Evolutionary conservation across 30 jellyfish, hydroid and myxozoan species (phyloP), one percentile per base, ranked within the genome.

Genomic region (Mastigias papua): DNA sequence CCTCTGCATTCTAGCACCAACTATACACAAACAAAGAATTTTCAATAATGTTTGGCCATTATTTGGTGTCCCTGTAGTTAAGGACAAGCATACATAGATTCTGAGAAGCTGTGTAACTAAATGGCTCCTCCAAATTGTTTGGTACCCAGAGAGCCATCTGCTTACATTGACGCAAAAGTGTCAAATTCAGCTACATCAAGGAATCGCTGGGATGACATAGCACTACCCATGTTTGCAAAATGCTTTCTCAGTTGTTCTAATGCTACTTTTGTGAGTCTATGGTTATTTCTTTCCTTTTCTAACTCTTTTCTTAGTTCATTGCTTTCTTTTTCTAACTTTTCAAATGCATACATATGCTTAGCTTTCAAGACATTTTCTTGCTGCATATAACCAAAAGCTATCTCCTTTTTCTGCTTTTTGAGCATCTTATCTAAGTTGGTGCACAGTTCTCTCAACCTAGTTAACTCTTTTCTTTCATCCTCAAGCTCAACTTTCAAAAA

Each of bases 161-260:
- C n/a, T 26, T 73, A 28, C 16, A 33, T 28, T 37, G 28, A 28
- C 42, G 15, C 21, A 46, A 35, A n/a, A 22, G 34, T 1, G 15
- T 48, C 84, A 3, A 63, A 42, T 22, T 64, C 81, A 30, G 83
- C 80, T 16, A 83, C 93, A 71, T 83, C 87, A 23, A 83, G 49
- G 9, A 83, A 72, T 35, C 33, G 35, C 58, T 22, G 67, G 2
- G 67, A 19, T 54, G 27, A 16, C 17, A 25, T 31, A 54, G 46
- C 23, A 31, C 66, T 28, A 1, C 60, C 76, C 76, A 85, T 60
- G 27, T 73, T 57, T 42, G 76, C 94, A 50, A 85, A 85, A 63
- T 85, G 88, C 22, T 66, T 85, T 74, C 94, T 85, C 70, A 85
- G 69, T 15, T 85, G 81, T 22, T 58, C 88, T 8, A 85, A 78